Evolutionary conservation across 2,797 vertebrate genomes (phyloP), one percentile per base, ranked within the genome.

Genomic region (Valencia hispanica): DNA sequence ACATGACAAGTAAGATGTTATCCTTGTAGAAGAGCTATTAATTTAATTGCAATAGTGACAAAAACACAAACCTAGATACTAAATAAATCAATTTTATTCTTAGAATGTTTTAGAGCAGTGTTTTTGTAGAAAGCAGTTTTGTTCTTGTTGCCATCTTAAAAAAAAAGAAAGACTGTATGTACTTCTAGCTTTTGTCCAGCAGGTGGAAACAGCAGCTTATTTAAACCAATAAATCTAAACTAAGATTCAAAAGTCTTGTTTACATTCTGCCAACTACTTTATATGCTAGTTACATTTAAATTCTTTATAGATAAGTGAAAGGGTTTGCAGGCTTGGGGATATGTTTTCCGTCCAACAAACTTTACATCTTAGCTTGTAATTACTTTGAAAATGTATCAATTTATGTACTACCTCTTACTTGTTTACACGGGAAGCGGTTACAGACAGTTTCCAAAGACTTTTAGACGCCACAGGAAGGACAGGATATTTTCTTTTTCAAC

Each of bases 1-100:
- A 2, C 95, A 96, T 34, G 98, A 99, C 95, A 98, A 96, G 98
- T 99, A 95, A 95, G 96, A 82, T 0, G 25, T 17, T 27, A 68
- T 0, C 20, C 18, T 41, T 20, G 3, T 48, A 15, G 47, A 48
- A 51, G 18, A 25, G 6, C 50, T 22, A 4, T 65, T 65, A n/a
- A n/a, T n/a, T n/a, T n/a, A n/a, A n/a, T n/a, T n/a, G n/a, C n/a
- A n/a, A n/a, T n/a, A n/a, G n/a, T n/a, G n/a, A n/a, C n/a, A n/a
- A n/a, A n/a, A n/a, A n/a, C n/a, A n/a, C n/a, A n/a, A n/a, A n/a
- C n/a, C n/a, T n/a, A n/a, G n/a, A n/a, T n/a, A n/a, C n/a, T n/a
- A n/a, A n/a, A n/a, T 10, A 73, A 17, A 34, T 51, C 11, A 51
- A 6, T 41, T 57, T 72, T 55, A 27, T 41, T 25, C 18, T n/a